phyloP scores from a whole-genome alignment of 2,797 vertebrate genomes.

The Antennarius maculatus region DNA sequence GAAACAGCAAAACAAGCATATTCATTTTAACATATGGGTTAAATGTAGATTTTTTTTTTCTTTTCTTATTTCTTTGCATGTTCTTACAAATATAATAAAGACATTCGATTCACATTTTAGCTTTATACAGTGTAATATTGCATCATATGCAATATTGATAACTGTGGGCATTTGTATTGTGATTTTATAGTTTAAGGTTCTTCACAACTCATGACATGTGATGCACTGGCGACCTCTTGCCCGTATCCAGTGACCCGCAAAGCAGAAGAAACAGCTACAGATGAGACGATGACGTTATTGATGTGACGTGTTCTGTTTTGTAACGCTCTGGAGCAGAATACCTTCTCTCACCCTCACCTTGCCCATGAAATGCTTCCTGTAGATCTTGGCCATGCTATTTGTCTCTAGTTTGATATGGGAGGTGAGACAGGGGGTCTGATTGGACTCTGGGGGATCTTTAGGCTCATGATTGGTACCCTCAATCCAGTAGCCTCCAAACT shows the following conservation, averaged over 20 bases:
- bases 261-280: no score
- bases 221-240: no score
- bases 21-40: background rate
- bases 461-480: conserved; percentile 95
- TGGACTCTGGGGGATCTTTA: conserved; percentile 76
- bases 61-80: no score
- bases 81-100: background rate
- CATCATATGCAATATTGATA: background rate
- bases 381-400: conserved; percentile 91
- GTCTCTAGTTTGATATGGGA: conserved; percentile 89
- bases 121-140: no score
- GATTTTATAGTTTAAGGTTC: no score
- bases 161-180: no score
- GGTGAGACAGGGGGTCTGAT: conserved; percentile 76
- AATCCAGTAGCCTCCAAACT: conserved; percentile 99
- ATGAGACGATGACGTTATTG: no score
- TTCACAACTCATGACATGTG: no score
- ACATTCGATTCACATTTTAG: background rate
- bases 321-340: background rate
- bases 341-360: conserved; percentile 81
- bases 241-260: no score
- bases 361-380: conserved; percentile 94
- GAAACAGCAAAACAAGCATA: conserved; percentile 4
- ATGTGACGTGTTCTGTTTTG: background rate
- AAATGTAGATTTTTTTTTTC: no score